Percentiles rank a stretch among this genome's conserved stretches.
Conservation (phyloP, 2,888 invertebrate species). For the Apomyelois bistriatella region DNA sequence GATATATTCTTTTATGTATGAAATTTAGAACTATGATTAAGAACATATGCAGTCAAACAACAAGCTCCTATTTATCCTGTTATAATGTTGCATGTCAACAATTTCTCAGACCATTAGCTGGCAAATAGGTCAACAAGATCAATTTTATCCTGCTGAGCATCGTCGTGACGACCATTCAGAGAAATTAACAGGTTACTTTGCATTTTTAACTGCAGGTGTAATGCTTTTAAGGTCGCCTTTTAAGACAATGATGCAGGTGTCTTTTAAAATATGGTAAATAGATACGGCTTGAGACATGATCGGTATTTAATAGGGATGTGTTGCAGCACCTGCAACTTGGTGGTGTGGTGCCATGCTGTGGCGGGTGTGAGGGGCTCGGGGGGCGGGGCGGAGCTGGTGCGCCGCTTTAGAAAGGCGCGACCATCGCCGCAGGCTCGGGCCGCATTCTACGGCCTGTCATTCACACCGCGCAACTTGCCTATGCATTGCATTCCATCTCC, state of each 20-base stretch:
- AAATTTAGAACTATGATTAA: background rate
- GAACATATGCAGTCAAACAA: background rate
- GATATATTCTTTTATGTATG: no score
- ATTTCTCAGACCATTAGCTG: constrained; percentile 6
- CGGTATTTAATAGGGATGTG: constrained; percentile 78
- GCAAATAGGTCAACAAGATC: constrained; percentile 12
- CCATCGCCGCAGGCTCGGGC: constrained; percentile 78
- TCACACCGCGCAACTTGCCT: constrained; percentile 79
- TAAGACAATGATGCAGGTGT: constrained; percentile 73
- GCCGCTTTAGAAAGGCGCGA: constrained; percentile 81
- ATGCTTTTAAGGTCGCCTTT: constrained; percentile 62
- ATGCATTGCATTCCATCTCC: constrained; percentile 78
- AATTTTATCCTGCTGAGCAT: constrained; percentile 20
- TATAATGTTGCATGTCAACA: constrained; percentile 8
- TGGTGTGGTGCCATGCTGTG: constrained; percentile 55
- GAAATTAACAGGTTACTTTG: constrained; percentile 46
- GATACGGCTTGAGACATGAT: constrained; percentile 74
- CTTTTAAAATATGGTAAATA: constrained; percentile 69
- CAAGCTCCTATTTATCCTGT: background rate
- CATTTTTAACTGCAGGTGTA: constrained; percentile 54
- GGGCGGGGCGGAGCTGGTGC: constrained; percentile 55
- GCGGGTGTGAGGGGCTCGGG: constrained; percentile 40
- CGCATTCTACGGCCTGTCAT: constrained; percentile 80
- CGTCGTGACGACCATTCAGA: constrained; percentile 39
- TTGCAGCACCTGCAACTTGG: constrained; percentile 74